Base-by-base conservation (phyloP, 2,113 vertebrate species). In the Phylloscopus whistleri region DNA sequence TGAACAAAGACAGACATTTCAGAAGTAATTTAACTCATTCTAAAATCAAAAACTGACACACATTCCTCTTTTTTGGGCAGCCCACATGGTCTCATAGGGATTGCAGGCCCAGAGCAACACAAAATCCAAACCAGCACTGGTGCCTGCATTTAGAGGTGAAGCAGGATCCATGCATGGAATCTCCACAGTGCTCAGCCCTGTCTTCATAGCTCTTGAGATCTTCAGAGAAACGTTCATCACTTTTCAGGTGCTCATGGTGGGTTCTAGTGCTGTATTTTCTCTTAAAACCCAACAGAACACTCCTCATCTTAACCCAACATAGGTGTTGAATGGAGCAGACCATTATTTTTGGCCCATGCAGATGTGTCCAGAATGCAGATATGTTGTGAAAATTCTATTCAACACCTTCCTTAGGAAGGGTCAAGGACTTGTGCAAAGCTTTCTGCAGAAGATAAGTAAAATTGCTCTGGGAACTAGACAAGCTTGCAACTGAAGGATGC, bases 131-230 rank as follows among this genome's bases (percentile, higher is more conserved):
- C 9, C 28, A 66, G 3, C 13, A 4, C 10, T 28, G 19, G 7
- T 23, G 13, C 9, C 9, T 41, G 5, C 7, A 16, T 16, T 44
- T 18, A 53, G 48, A 12, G 5, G 3, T 27, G 4, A 78, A 23
- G 2, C 6, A 58, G 4, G 6, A 46, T 24, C 46, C 33, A 8
- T 0, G 0, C 5, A 1, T 37, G 11, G 15, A 17, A n/a, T 11
- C 10, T 81, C 15, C 30, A 48, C 28, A 53, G 27, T 6, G 5
- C 18, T 30, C 23, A 53, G 30, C 10, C 5, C 6, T 19, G 14
- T 28, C 6, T 37, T 44, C 33, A 63, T 5, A 53, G 7, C 13
- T 11, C 5, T 26, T 49, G n/a, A 60, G 44, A 27, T 15, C 2
- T 16, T 66, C 12, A 9, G 13, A 46, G 41, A 72, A 67, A 58